Conservation (phyloP, 2,113 vertebrate species). For the Steatornis caripensis region DNA sequence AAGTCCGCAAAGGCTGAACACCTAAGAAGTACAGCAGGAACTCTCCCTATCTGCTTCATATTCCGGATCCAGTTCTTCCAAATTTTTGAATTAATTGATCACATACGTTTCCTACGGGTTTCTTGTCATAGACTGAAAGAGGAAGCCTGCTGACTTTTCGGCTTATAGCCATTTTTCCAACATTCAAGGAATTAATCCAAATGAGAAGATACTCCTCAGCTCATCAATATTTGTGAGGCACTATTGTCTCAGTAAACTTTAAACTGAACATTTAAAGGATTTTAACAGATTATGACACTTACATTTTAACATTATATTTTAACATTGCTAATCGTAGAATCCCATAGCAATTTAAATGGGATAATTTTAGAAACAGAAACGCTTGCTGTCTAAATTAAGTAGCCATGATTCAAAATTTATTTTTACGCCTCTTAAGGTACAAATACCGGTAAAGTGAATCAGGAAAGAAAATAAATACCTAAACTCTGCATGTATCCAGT, state of each 20-base stretch:
- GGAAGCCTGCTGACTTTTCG: conserved; percentile 31
- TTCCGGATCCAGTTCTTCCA: neutral
- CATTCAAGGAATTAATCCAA: conserved; percentile 34
- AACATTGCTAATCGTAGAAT: neutral
- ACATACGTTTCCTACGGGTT: conserved; percentile 16
- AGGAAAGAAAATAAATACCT: neutral
- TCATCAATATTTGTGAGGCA: conserved; percentile 54
- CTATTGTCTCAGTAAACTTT: neutral
- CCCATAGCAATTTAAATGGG: neutral
- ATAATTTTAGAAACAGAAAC: neutral
- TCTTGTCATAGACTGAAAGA: conserved; percentile 17
- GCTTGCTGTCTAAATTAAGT: neutral
- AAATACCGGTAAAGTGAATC: neutral
- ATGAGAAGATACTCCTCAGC: conserved; percentile 36
- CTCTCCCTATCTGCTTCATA: neutral
- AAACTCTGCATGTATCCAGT: neutral
- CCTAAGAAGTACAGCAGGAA: neutral
- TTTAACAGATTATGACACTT: conserved; percentile 43
- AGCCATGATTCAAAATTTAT: neutral
- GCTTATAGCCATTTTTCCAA: neutral
- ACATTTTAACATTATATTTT: neutral
- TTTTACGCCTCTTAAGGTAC: neutral
- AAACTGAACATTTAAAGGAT: conserved; percentile 36
- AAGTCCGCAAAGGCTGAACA: neutral
- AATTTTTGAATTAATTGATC: conserved; percentile 37